phyloP scores from a whole-genome alignment of 2,888 invertebrate species.

The Pegoplata infirma region DNA sequence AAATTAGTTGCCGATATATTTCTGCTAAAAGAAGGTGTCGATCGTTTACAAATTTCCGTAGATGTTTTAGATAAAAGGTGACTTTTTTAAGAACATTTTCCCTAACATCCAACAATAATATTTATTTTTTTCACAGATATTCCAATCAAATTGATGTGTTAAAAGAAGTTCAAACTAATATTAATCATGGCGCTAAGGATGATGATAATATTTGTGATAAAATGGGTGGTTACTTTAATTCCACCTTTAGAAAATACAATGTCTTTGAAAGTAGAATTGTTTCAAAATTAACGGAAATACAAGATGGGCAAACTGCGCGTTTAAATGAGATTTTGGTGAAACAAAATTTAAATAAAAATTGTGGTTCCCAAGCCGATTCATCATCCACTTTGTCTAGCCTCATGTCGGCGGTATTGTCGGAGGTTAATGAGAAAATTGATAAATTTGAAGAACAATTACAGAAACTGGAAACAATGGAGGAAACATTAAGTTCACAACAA shows the following conservation, averaged over 20 bases:
- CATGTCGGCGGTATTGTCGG: constrained; percentile 1
- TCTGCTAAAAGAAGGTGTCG: constrained; percentile 34
- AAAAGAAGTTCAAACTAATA: constrained; percentile 4
- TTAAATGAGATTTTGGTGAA: constrained; percentile 25
- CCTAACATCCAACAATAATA: neutral
- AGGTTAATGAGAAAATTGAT: constrained; percentile 31
- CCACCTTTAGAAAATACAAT: constrained; percentile 34
- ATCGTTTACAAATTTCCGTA: constrained; percentile 14
- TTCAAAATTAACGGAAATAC: constrained; percentile 37
- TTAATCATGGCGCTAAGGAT: neutral
- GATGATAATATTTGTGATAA: neutral
- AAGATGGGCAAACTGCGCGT: constrained; percentile 28
- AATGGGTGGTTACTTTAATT: constrained; percentile 22
- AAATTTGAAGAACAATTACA: constrained; percentile 17
- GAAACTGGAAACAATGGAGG: constrained; percentile 13
- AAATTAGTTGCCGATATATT: constrained; percentile 43
- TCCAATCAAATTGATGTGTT: constrained; percentile 32
- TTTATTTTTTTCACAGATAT: constrained; percentile 8
- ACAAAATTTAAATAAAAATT: constrained; percentile 32
- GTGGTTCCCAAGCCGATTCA: neutral
- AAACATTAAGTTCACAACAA: constrained; percentile 22
- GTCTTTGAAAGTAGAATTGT: constrained; percentile 29
- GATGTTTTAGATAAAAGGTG: constrained; percentile 47
- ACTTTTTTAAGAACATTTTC: neutral
- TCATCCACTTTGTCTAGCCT: neutral